These are phyloP conservation scores for Calcarius lapponicus DNA, from an alignment of 2,797 vertebrate genomes.

Conservation along the genomic window DNA sequence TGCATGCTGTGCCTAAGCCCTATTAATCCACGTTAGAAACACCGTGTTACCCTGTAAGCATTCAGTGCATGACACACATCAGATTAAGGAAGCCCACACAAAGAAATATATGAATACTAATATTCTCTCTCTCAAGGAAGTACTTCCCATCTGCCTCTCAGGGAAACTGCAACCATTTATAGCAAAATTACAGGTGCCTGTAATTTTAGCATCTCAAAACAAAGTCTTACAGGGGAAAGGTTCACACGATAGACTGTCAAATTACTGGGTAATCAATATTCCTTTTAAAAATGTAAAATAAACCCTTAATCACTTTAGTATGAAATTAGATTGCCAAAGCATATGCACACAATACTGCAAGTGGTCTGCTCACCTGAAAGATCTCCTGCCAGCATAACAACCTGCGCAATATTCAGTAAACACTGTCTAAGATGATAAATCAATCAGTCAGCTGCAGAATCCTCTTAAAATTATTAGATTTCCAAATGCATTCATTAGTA, in stretches of 20 bases:
- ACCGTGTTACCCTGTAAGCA: conserved; percentile 6
- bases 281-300: background rate
- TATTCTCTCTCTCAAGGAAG: conserved; percentile 26
- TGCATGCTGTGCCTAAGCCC: conserved; percentile 8
- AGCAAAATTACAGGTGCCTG: conserved; percentile 15
- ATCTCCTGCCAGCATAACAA: background rate
- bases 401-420: background rate
- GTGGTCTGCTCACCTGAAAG: background rate
- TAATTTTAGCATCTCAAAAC: background rate
- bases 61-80: background rate
- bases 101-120: conserved; percentile 49
- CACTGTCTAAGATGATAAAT: background rate
- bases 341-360: background rate
- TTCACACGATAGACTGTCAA: background rate
- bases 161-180: background rate
- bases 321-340: background rate
- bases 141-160: conserved; percentile 20
- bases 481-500: background rate
- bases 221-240: background rate
- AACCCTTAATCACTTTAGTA: background rate
- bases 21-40: conserved; percentile 26
- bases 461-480: background rate
- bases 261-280: background rate
- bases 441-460: background rate
- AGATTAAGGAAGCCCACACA: conserved; percentile 46